Evolutionary conservation across 2,888 invertebrate genomes (phyloP), one percentile per base, ranked within the genome.

Genomic region (Pyrocoelia pectoralis): DNA sequence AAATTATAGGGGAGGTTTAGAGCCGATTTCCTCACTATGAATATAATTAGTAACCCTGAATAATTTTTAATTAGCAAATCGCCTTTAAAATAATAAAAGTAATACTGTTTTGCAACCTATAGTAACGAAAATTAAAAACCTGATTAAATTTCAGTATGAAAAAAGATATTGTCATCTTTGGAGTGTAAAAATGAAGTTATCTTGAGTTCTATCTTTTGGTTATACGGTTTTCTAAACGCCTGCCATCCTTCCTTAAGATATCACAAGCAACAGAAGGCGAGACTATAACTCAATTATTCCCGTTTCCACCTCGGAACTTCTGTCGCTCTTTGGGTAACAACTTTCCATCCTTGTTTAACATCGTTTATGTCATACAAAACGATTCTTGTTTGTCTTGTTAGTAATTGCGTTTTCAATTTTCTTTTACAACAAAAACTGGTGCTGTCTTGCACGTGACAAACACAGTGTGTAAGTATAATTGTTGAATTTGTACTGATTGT

Each of bases 241-340:
- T 63, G 50, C 58, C 53, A 61, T 54, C 57, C 61, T 60, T 67
- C 72, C 71, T 70, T 72, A 72, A 72, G 74, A 77, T 75, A 75
- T 75, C 74, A 71, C 72, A 71, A 73, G 75, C 73, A 76, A 73
- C 77, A 76, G 76, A 75, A 76, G 77, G 76, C 77, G 68, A 73
- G 76, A 74, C 77, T 77, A 77, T 79, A 79, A 79, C 78, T 79
- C 78, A 79, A 79, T 79, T 79, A 78, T 75, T 75, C 76, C 74
- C 76, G 76, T 77, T 75, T 73, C 75, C 75, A 76, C 76, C 73
- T 76, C 69, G 70, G 67, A 69, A 54, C 69, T 68, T 64, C 68
- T 68, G 69, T 66, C 68, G 66, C 58, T 67, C 50, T 65, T 56
- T 58, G 53, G 50, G 49, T 57, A 51, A 49, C 59, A 43, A 41